These are phyloP conservation scores for Hydrotaea cyrtoneurina DNA, from an alignment of 2,888 invertebrate genomes.

Conservation along the genomic window DNA sequence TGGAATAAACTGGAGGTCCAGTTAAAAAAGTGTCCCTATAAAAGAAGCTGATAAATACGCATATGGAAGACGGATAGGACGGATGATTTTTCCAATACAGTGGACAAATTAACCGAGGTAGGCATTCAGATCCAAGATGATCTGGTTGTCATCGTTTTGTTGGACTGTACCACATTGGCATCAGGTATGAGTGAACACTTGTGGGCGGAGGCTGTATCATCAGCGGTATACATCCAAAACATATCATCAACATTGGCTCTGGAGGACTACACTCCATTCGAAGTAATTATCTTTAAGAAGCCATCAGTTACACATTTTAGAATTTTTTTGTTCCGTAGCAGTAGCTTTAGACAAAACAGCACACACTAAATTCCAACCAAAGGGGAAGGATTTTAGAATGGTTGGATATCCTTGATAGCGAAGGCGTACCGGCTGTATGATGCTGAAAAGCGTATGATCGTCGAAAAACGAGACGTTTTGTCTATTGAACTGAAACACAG, in stretches of 20 bases:
- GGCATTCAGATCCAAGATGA: no score
- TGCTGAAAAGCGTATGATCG: constrained; percentile 3
- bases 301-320: constrained; percentile 26
- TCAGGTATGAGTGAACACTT: constrained; percentile 67
- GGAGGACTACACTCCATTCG: neutral
- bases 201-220: constrained; percentile 66
- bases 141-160: no score
- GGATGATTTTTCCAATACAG: no score
- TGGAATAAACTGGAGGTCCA: no score
- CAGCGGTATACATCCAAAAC: constrained; percentile 61
- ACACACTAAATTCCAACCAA: neutral
- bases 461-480: constrained; percentile 52
- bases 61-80: no score
- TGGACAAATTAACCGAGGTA: no score
- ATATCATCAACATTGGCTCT: constrained; percentile 50
- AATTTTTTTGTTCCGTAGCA: neutral
- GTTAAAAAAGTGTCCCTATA: no score
- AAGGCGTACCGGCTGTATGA: constrained; percentile 53
- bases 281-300: neutral
- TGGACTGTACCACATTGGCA: constrained; percentile 24
- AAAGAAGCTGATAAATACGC: no score
- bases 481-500: constrained; percentile 17
- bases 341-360: neutral
- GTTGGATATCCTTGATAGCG: constrained; percentile 24
- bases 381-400: neutral